Conservation (phyloP, 2,888 invertebrate species). For the Sylvicola cinctus region DNA sequence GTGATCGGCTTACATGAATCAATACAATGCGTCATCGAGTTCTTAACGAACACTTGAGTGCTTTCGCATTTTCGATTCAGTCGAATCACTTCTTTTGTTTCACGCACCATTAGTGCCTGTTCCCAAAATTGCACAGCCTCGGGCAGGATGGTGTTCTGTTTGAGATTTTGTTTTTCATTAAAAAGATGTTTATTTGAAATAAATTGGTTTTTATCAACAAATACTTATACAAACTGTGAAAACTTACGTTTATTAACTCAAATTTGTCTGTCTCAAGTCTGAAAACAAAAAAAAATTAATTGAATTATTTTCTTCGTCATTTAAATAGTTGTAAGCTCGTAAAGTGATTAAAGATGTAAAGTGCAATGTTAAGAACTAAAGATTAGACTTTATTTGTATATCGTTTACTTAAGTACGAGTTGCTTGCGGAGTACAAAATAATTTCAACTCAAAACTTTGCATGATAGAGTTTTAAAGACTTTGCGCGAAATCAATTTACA, state of each 20-base stretch:
- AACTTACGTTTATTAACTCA: constrained; percentile 76
- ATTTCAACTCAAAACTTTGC: too few species aligned
- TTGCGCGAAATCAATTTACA: too few species aligned
- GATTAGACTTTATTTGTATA: too few species aligned
- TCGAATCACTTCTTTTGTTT: constrained; percentile 66
- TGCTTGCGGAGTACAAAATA: too few species aligned
- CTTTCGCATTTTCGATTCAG: constrained; percentile 80
- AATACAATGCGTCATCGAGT: constrained; percentile 71
- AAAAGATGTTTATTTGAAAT: too few species aligned
- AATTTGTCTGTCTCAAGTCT: constrained; percentile 70
- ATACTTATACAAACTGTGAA: constrained; percentile 5
- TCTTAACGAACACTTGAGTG: constrained; percentile 68
- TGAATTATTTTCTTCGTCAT: too few species aligned
- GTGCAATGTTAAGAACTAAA: too few species aligned
- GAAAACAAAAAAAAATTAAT: constrained; percentile 18
- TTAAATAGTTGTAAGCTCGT: too few species aligned
- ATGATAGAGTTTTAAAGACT: too few species aligned
- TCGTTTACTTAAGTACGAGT: too few species aligned
- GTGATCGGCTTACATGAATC: constrained; percentile 63
- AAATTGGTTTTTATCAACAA: constrained; percentile 3
- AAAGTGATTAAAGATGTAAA: too few species aligned
- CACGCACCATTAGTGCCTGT: constrained; percentile 69
- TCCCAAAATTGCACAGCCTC: constrained; percentile 91
- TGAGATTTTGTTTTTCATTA: neutral
- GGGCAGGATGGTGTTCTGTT: constrained; percentile 70